phyloP scores from a whole-genome alignment of 2,113 vertebrate species.

The Hippopotamus amphibius region DNA sequence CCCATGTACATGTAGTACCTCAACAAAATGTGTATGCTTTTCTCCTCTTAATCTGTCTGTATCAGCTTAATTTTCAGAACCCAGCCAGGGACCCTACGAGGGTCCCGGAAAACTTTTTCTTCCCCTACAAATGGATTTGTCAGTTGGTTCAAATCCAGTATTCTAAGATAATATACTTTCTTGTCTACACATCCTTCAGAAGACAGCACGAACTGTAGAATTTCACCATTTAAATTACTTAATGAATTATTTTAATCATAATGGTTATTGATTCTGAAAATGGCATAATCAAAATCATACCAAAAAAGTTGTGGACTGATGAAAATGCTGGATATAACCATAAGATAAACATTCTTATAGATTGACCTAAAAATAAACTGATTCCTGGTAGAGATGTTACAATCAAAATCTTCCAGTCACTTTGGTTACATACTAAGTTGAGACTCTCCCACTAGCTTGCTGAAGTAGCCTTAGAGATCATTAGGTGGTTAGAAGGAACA shows the following conservation, averaged over 20 bases:
- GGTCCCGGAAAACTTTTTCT: not conserved
- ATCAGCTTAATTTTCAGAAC: not conserved
- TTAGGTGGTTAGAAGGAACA: not conserved
- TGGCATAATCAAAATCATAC: conserved; percentile 6
- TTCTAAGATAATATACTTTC: not conserved
- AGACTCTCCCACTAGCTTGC: not conserved
- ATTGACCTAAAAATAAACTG: not conserved
- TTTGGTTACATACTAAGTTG: not conserved
- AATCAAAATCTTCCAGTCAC: not conserved
- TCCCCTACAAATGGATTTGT: not conserved
- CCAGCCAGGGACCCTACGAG: not conserved
- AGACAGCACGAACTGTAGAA: not conserved
- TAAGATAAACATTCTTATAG: not conserved
- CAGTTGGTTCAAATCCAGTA: not conserved
- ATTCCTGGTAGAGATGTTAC: not conserved
- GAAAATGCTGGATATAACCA: not conserved
- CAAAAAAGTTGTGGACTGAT: not conserved
- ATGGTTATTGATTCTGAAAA: conserved; percentile 20
- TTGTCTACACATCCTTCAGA: not conserved
- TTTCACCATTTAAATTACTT: not conserved
- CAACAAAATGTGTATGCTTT: not conserved
- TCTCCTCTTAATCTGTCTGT: not conserved
- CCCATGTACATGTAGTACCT: not conserved
- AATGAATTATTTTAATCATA: not conserved
- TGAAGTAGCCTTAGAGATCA: not conserved